Evolutionary conservation across 2,797 vertebrate species (phyloP), one percentile per base, ranked within the genome.

Genomic region (Acanthurus leucopareius): DNA sequence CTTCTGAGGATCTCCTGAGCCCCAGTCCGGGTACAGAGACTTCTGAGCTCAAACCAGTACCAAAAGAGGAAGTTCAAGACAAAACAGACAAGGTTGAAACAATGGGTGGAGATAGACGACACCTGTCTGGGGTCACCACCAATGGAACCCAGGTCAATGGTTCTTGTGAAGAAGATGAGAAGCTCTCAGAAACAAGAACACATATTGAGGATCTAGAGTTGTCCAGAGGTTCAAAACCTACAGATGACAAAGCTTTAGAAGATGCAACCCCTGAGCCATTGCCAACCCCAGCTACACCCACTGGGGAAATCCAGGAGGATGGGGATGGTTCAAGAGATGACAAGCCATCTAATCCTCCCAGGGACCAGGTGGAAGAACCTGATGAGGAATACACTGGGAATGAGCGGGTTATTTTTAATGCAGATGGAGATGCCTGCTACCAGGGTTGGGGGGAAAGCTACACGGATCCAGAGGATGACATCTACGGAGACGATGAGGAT

Each of bases 371-470:
- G 0, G 96, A 96, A 72, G 96, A 97, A 60, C 76, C 68, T 3
- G 93, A 92, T 59, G 94, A 94, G 42, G 96, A 97, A 71, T 98
- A 97, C 90, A 90, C 93, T 83, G 96, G 97, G 48, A 97, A 96
- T 57, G 97, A 98, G 94, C 96, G 97, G 79, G 97, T 94, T 15
- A 94, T 98, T 62, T 98, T 97, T 85, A 97, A 94, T 2, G 94
- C 94, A 0, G 95, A 96, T 3, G 94, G 95, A 13, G 96, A 96
- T 0, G 95, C 95, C 49, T 96, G 95, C 82, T 98, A 96, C 91
- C 96, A 97, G 61, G 97, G 97, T 67, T 99, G 98, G 98, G 97
- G 96, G 59, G 97, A 98, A 91, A 97, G 97, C 72, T 97, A 96
- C 90, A 97, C 97, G 0, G 97, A 99, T 63, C 95, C 95, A 0